Conservation (phyloP, 1,140 invertebrate genomes). For the Antheraea pernyi region DNA sequence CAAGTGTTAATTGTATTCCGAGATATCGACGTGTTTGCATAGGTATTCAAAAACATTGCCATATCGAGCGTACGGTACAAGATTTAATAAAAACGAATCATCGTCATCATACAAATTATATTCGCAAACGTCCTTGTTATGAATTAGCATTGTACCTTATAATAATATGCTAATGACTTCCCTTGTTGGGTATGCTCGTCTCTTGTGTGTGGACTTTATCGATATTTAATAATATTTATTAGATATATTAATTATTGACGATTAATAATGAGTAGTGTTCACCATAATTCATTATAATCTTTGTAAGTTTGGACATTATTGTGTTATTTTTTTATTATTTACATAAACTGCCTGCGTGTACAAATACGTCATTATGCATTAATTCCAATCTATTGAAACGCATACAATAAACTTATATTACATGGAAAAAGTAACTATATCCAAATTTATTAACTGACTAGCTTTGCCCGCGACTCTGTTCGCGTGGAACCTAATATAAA, state of each 20-base stretch:
- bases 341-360: too few species aligned
- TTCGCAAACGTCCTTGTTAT: slow-evolving; percentile 38
- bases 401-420: too few species aligned
- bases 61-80: background rate
- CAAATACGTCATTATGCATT: too few species aligned
- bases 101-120: slow-evolving; percentile 24
- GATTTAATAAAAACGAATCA: slow-evolving; percentile 12
- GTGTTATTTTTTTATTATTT: too few species aligned
- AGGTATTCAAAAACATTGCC: background rate
- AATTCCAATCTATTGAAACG: too few species aligned
- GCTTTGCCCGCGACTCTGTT: too few species aligned
- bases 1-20: background rate
- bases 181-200: slow-evolving; percentile 10
- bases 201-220: background rate
- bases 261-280: too few species aligned
- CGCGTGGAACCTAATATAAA: too few species aligned
- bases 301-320: too few species aligned
- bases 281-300: too few species aligned
- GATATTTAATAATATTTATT: background rate
- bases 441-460: too few species aligned
- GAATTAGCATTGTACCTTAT: slow-evolving; percentile 39
- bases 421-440: too few species aligned
- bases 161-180: slow-evolving; percentile 35
- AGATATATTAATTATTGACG: background rate
- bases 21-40: background rate